A percentile compares a stretch with the other conserved stretches of the same genome.
phyloP scores from a whole-genome alignment of 2,797 vertebrate species.

The Rhinoraja longicauda region DNA sequence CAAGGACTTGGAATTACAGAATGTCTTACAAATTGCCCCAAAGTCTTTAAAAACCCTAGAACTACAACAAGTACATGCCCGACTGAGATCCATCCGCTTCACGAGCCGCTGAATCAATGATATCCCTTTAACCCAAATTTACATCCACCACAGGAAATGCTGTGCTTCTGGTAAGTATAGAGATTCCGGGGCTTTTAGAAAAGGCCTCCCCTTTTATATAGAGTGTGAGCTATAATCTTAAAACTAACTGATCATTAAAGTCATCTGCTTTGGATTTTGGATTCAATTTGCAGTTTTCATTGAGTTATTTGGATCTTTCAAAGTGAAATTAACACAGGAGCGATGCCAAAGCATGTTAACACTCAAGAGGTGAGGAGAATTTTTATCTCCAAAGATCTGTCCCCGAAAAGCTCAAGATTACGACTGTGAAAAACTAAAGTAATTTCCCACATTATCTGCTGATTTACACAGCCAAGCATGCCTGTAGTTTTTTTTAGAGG shows the following conservation, averaged over 20 bases:
- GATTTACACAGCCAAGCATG: neutral
- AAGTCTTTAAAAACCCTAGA: too few species aligned
- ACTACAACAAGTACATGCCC: too few species aligned
- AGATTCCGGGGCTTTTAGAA: neutral
- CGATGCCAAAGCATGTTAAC: neutral
- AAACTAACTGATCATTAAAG: neutral
- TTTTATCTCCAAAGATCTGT: neutral
- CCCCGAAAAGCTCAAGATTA: neutral
- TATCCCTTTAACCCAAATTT: neutral
- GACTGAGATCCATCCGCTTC: too few species aligned
- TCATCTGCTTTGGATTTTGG: neutral
- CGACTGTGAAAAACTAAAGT: neutral
- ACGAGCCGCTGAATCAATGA: neutral
- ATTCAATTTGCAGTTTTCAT: neutral
- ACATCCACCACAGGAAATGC: neutral
- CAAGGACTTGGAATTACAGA: too few species aligned
- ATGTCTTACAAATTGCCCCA: too few species aligned
- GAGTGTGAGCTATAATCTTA: neutral
- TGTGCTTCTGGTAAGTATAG: neutral
- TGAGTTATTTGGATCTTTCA: neutral
- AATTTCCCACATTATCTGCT: neutral
- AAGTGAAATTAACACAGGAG: neutral
- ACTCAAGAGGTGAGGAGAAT: neutral
- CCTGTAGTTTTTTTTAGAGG: neutral
- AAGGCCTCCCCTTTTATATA: neutral